Percentiles rank a stretch among this genome's conserved stretches.
Evolutionary conservation across 2,113 vertebrate species (phyloP).

Genomic region (Saguinus imperator): DNA sequence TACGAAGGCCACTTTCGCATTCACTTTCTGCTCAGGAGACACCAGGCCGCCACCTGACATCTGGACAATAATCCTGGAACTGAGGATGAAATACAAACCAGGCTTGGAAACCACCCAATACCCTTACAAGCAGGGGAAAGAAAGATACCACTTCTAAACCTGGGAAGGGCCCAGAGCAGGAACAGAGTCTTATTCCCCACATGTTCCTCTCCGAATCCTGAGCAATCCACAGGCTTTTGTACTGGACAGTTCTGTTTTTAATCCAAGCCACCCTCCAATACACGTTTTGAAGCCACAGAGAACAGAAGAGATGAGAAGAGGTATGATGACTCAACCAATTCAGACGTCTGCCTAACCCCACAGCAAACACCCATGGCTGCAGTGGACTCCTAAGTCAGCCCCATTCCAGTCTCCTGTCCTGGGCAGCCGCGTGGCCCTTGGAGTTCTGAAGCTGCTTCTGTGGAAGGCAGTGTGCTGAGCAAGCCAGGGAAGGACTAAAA

Average conservation of each 20-base stretch:
- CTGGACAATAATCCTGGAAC: fast-evolving
- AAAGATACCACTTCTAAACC: neutral
- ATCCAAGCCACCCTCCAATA: neutral
- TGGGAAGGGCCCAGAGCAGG: fast-evolving
- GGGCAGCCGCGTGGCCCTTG: neutral
- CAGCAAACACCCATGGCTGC: neutral
- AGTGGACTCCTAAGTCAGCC: fast-evolving
- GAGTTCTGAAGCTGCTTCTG: neutral
- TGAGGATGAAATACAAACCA: fast-evolving
- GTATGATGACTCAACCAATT: fast-evolving
- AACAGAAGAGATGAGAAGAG: neutral
- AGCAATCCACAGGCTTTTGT: neutral
- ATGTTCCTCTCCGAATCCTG: too few relatives aligned
- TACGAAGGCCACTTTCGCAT: fast-evolving
- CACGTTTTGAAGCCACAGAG: fast-evolving
- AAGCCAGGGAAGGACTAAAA: fast-evolving
- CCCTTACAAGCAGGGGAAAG: fast-evolving
- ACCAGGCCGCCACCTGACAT: neutral
- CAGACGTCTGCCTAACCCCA: fast-evolving
- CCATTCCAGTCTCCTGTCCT: neutral
- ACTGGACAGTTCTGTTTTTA: fast-evolving
- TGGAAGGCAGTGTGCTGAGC: too few relatives aligned
- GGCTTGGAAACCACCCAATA: neutral
- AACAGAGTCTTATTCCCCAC: fast-evolving
- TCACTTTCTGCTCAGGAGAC: neutral